Base-by-base conservation (phyloP, 2,113 vertebrate genomes). In the Nyctibius bracteatus region DNA sequence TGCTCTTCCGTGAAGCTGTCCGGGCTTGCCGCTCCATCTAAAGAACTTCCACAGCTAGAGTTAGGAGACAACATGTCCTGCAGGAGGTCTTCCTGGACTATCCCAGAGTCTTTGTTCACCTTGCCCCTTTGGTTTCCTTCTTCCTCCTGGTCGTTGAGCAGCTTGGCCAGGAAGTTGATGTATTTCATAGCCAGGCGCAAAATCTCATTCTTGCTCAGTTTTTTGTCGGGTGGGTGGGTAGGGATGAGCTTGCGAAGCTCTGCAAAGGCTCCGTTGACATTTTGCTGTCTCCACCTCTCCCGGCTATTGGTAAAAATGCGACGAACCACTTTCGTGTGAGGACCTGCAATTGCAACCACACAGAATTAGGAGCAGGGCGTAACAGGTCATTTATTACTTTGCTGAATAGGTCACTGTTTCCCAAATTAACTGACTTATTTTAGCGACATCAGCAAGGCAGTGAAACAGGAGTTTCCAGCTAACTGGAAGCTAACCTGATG, bases 191-290 rank as follows among this genome's bases (percentile, higher is more conserved):
- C 99, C 65, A 99, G 98, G 74, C 99, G 99, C 81, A 99, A 96
- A 82, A 99, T 99, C 97, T 99, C 99, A 1, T 99, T 99, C 97
- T 99, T 99, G 98, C 99, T 99, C 74, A 99, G 98, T 89, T 99
- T 99, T 95, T 99, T 99, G 97, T 99, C 99, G 0, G 99, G 99
- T 0, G 99, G 99, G 79, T 99, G 99, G 2, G 99, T 99, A 73
- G 99, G 99, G 90, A 99, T 99, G 95, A 99, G 99, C 95, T 99
- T 99, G 67, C 99, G 99, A 52, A 99, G 99, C 97, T 99, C 99
- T 0, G 99, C 98, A 3, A 99, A 99, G 8, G 99, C 99, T 47
- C 99, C 99, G 0, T 99, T 99, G 73, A 99, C 99, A 1, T 99
- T 99, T 98, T 99, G 99, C 97, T 99, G 99, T 13, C 99, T 98